Conservation (phyloP, 2,113 vertebrate genomes). For the Calidris pugnax region DNA sequence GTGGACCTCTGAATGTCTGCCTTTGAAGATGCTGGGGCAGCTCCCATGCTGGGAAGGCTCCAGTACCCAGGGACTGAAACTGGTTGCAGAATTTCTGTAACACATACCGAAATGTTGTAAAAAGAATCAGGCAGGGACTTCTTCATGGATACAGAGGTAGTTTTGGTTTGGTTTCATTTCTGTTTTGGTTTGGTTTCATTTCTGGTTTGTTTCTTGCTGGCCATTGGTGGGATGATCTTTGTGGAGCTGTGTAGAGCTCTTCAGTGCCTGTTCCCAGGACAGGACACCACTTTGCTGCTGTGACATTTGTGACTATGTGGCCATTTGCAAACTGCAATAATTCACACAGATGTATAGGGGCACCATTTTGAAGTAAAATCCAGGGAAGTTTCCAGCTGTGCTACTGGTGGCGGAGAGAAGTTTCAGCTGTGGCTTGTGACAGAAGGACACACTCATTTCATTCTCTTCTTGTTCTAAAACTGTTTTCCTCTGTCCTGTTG, state of each 20-base stretch:
- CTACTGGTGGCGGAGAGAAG: neutral
- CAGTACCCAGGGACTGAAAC: neutral
- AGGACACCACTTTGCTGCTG: neutral
- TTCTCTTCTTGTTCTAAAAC: neutral
- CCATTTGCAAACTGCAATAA: neutral
- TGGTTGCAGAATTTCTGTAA: neutral
- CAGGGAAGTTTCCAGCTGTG: neutral
- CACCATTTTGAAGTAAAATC: neutral
- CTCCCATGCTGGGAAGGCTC: neutral
- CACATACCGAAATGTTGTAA: neutral
- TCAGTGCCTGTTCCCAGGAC: neutral
- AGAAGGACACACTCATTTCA: neutral
- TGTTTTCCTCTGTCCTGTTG: neutral
- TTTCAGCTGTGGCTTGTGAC: neutral
- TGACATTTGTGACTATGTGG: rapidly evolving
- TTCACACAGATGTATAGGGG: neutral
- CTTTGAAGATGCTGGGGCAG: neutral
- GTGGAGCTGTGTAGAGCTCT: neutral
- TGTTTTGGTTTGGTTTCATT: neutral
- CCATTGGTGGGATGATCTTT: neutral
- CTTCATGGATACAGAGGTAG: neutral
- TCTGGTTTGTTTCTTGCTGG: neutral
- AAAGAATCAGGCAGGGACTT: neutral
- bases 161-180: neutral
- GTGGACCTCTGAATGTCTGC: neutral